Evolutionary conservation across 1,140 invertebrate species (phyloP).

Genomic region (Dinoponera quadriceps): DNA sequence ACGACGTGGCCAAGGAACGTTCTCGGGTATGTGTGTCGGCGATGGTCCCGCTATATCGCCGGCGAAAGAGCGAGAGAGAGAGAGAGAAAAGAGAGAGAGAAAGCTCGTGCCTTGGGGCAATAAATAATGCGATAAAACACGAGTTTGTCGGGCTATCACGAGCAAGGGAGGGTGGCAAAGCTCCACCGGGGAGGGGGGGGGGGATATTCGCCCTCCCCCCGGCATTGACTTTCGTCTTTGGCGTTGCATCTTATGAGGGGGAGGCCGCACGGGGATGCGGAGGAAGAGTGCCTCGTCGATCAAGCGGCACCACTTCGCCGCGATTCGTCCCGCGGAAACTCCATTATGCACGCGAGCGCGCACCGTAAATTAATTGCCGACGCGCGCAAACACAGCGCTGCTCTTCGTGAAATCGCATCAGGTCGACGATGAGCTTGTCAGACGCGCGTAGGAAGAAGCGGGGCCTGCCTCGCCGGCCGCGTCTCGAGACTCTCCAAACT

Average conservation of each 20-base stretch:
- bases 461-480: conserved; percentile 5
- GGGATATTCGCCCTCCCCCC: conserved; percentile 53
- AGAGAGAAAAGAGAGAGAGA: not conserved
- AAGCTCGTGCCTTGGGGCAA: conserved; percentile 77
- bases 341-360: conserved; percentile 69
- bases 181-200: conserved; percentile 69
- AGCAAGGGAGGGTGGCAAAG: conserved; percentile 65
- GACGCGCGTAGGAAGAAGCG: conserved; percentile 23
- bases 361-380: conserved; percentile 71
- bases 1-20: conserved; percentile 38
- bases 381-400: conserved; percentile 29
- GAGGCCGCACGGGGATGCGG: conserved; percentile 5
- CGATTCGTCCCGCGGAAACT: conserved; percentile 64
- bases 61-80: not conserved
- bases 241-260: conserved; percentile 59
- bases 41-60: conserved; percentile 29
- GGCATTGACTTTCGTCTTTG: conserved; percentile 61
- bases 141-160: conserved; percentile 85
- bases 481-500: conserved; percentile 14
- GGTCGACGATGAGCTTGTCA: conserved; percentile 40
- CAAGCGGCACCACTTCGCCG: conserved; percentile 67
- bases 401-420: conserved; percentile 47
- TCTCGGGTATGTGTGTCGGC: conserved; percentile 15
- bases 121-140: conserved; percentile 86
- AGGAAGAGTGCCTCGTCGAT: conserved; percentile 56